Evolutionary conservation across 2,888 invertebrate species (phyloP).

Genomic region (Ennomos quercinarius): DNA sequence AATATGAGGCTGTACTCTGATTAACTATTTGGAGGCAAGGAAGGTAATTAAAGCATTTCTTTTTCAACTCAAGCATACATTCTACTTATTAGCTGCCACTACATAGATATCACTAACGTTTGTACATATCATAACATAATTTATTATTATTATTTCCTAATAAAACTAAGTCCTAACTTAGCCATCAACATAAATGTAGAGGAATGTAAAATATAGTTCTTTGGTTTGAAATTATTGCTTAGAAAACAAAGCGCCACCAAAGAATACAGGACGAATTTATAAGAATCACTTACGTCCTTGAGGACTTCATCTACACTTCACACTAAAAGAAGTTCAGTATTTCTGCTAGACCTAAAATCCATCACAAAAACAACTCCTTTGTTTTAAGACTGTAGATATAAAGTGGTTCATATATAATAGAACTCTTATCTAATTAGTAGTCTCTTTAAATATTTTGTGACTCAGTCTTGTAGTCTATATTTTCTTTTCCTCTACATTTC

Average conservation of each 20-base stretch:
- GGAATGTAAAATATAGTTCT: constrained; percentile 52
- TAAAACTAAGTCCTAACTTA: constrained; percentile 31
- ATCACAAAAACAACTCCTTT: constrained; percentile 3
- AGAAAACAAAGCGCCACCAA: constrained; percentile 51
- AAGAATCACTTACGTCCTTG: constrained; percentile 31
- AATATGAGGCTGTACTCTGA: too few species aligned
- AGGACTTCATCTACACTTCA: constrained; percentile 4
- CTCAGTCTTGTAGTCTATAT: constrained; percentile 64
- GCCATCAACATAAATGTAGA: constrained; percentile 31
- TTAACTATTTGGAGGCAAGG: too few species aligned
- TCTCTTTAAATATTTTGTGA: constrained; percentile 55
- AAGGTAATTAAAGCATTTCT: background rate
- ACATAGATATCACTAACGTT: constrained; percentile 23
- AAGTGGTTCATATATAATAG: constrained; percentile 9
- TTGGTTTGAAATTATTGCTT: constrained; percentile 66
- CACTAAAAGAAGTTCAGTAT: constrained; percentile 3
- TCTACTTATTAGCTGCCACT: constrained; percentile 27
- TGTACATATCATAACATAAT: constrained; percentile 23
- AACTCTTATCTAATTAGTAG: constrained; percentile 34
- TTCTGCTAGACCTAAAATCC: constrained; percentile 4
- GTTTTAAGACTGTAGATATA: constrained; percentile 22
- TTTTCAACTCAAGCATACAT: constrained; percentile 4
- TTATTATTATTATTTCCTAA: constrained; percentile 27
- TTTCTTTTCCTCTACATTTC: constrained; percentile 61
- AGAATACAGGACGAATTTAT: constrained; percentile 34